phyloP scores from a whole-genome alignment of 2,113 vertebrate species.

The Oncorhynchus clarkii region DNA sequence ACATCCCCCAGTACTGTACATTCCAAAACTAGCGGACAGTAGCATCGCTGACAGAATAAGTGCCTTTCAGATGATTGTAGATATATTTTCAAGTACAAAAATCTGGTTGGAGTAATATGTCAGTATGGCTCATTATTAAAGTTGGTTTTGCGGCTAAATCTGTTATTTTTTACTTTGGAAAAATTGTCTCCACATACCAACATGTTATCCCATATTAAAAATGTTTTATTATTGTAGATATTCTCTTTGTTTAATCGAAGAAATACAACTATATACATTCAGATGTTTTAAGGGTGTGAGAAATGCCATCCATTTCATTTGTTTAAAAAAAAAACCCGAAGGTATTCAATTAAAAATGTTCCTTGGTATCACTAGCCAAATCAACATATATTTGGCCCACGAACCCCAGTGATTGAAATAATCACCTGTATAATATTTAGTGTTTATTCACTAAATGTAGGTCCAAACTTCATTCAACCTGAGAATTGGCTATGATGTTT shows the following conservation, averaged over 20 bases:
- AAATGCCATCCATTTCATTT: slow-evolving; percentile 27
- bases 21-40: background rate
- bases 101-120: background rate
- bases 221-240: slow-evolving; percentile 49
- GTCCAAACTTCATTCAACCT: background rate
- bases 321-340: background rate
- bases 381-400: background rate
- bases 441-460: background rate
- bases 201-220: slow-evolving; percentile 39
- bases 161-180: background rate
- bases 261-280: slow-evolving; percentile 52
- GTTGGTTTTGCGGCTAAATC: background rate
- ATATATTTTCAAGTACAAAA: background rate
- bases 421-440: background rate
- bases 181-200: background rate
- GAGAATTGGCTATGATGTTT: background rate
- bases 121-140: background rate
- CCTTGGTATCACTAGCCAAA: background rate
- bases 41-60: background rate
- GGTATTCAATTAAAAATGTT: background rate
- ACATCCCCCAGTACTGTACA: background rate
- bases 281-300: slow-evolving; percentile 40
- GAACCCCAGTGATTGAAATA: background rate
- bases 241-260: slow-evolving; percentile 42
- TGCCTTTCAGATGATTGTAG: background rate